Evolutionary conservation across 2,888 invertebrate genomes (phyloP), one percentile per base, ranked within the genome.

Genomic region (Eupithecia exiguata): DNA sequence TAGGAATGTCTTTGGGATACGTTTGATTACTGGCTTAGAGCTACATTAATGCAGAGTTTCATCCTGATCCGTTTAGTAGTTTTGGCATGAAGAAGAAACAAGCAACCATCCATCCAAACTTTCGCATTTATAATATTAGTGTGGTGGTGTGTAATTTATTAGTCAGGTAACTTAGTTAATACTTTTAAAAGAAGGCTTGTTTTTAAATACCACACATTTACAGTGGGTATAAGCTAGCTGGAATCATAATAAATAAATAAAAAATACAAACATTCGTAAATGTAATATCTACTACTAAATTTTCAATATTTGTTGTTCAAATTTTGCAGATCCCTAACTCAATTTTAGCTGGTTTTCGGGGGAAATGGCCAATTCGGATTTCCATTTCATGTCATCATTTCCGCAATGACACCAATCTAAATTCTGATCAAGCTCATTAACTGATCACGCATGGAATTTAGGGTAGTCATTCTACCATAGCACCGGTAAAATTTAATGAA

Each of bases 341-440:
- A 66, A 73, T 76, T 30, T 72, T 75, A 58, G 53, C 61, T 58
- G 68, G 69, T 71, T 58, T 69, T 72, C 62, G n/a, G n/a, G n/a
- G n/a, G n/a, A 84, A 87, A 87, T 84, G 83, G 85, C 81, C 87
- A 87, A 89, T 89, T 87, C 84, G 83, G 81, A 84, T 86, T 88
- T 87, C 85, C 84, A 87, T 86, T 86, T 79, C 81, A 79, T 79
- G 81, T 87, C 84, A 87, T 83, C 84, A 82, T 86, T 87, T 85
- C 86, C 82, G 84, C 87, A 86, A 89, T 86, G 83, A 80, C 77
- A 84, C 81, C 84, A 84, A 88, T 89, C 87, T 88, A 87, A 87
- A 89, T 88, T 87, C 87, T 82, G 86, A 87, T 88, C 83, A 82
- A 73, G 83, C 82, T 83, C 85, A 85, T 88, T 87, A 84, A 86